Percentiles rank a stretch among this genome's conserved stretches.
These are phyloP conservation scores for Sarcophaga bullata DNA, from an alignment of 1,140 invertebrate genomes.

Conservation along the genomic window DNA sequence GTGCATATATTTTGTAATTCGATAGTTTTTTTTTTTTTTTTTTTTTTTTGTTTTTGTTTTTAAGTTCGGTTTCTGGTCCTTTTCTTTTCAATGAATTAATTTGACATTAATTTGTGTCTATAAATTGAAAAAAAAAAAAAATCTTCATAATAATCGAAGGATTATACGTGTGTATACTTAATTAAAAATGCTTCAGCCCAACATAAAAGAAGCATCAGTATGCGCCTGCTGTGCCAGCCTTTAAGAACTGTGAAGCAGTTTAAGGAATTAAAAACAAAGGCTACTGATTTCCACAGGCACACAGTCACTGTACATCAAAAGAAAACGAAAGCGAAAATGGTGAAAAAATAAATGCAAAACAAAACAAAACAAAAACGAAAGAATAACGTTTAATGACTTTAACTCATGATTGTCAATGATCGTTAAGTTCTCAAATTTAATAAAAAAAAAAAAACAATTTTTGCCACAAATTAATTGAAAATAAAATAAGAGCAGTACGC, in stretches of 20 bases:
- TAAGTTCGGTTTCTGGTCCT: no score
- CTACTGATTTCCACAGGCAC: neutral
- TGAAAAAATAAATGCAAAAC: neutral
- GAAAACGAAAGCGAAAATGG: neutral
- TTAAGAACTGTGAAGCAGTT: no score
- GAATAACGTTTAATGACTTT: no score
- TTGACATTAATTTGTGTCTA: slow-evolving; percentile 17
- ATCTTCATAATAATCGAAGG: neutral
- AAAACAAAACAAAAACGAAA: neutral
- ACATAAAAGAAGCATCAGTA: neutral
- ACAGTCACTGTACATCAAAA: neutral
- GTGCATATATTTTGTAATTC: neutral
- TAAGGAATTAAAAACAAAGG: no score
- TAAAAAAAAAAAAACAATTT: neutral
- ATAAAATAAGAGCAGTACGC: neutral
- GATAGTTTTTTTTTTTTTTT: neutral
- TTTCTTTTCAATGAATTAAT: slow-evolving; percentile 18
- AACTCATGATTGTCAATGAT: slow-evolving; percentile 15
- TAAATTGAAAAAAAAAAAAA: slow-evolving; percentile 11
- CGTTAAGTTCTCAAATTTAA: neutral
- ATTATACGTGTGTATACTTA: slow-evolving; percentile 7
- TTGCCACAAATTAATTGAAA: neutral
- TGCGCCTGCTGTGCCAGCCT: neutral
- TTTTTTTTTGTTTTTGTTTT: no score
- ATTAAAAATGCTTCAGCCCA: neutral